These are phyloP conservation scores for human (Homo sapiens) DNA, from an alignment of 2,113 vertebrate genomes.

Conservation along the genomic window GRCh38 chr18:38829501-38830000, in stretches of 20 bases:
- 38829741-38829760: neutral
- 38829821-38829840: neutral
- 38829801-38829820: neutral
- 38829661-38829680: neutral
- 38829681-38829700: neutral
- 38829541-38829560: neutral
- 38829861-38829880: neutral
- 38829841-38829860: neutral
- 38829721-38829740: neutral
- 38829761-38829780: neutral
- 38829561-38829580: neutral
- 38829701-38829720: neutral
- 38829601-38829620: neutral
- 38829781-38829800: neutral
- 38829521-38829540: neutral
- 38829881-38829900: neutral
- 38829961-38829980: neutral
- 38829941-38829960: neutral
- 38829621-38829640: neutral
- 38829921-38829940: neutral
- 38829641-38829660: neutral
- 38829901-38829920: neutral
- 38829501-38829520: neutral
- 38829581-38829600: neutral
- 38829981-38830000: neutral